phyloP scores from a whole-genome alignment of 2,113 vertebrate species.

The Clarias gariepinus region DNA sequence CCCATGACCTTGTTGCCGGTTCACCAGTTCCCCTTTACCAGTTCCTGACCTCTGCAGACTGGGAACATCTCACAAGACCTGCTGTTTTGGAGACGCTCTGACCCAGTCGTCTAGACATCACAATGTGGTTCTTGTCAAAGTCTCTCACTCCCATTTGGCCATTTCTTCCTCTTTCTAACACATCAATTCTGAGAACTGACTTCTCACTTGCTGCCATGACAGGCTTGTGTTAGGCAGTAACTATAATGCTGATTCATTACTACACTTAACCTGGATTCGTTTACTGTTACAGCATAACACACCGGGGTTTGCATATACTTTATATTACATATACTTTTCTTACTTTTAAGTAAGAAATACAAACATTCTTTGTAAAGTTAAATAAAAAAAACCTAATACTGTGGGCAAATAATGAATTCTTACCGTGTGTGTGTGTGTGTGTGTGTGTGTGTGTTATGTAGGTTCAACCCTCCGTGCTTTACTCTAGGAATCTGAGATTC shows the following conservation, averaged over 20 bases:
- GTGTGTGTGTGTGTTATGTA: constrained; percentile 2
- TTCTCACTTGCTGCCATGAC: background rate
- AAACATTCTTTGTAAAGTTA: background rate
- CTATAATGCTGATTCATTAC: background rate
- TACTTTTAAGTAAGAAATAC: background rate
- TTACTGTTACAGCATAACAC: background rate
- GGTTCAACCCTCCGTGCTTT: background rate
- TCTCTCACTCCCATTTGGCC: too few species aligned
- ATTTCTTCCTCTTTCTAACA: too few species aligned
- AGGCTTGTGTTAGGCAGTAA: background rate
- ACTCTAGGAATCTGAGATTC: background rate
- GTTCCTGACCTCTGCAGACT: too few species aligned
- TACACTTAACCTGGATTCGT: background rate
- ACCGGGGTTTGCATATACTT: background rate
- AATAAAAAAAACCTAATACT: background rate
- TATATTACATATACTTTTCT: background rate
- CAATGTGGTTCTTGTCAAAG: too few species aligned
- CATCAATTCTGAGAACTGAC: too few species aligned
- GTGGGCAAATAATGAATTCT: background rate
- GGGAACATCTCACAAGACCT: too few species aligned
- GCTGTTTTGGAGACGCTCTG: too few species aligned
- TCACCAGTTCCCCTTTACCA: too few species aligned
- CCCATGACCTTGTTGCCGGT: too few species aligned
- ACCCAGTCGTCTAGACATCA: too few species aligned
- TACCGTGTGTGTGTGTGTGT: constrained; percentile 11